A percentile compares a stretch with the other conserved stretches of the same genome.
Evolutionary conservation across 92 coral and sea anemone species (phyloP).

Genomic region (Siderastrea siderea): DNA sequence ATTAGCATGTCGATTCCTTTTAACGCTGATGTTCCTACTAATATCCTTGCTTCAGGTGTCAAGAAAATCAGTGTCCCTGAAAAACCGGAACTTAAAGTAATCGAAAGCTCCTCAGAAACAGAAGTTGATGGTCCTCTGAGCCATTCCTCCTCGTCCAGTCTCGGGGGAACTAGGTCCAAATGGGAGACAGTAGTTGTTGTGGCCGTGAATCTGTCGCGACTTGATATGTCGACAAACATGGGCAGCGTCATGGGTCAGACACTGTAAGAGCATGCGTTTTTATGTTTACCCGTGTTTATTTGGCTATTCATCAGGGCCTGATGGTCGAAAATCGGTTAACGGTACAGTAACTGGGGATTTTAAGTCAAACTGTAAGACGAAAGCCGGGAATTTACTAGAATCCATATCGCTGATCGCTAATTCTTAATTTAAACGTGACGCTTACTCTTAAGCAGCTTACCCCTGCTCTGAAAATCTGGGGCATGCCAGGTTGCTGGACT

Average conservation of each 20-base stretch:
- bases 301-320: neutral
- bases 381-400: too few relatives aligned
- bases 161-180: constrained; percentile 83
- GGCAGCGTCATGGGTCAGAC: constrained; percentile 99
- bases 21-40: neutral
- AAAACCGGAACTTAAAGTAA: constrained; percentile 14
- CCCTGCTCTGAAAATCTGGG: too few relatives aligned
- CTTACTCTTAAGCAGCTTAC: neutral
- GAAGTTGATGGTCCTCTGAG: constrained; percentile 89
- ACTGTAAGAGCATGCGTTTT: constrained; percentile 68
- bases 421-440: neutral
- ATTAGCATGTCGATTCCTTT: too few relatives aligned
- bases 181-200: constrained; percentile 99
- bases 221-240: constrained; percentile 96
- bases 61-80: constrained; percentile 3
- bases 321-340: neutral
- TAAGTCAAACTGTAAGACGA: too few relatives aligned
- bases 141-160: constrained; percentile 90
- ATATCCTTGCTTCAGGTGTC: constrained; percentile 6
- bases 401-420: too few relatives aligned
- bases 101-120: constrained; percentile 79
- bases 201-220: constrained; percentile 92
- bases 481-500: too few relatives aligned
- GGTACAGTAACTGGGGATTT: too few relatives aligned
- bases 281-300: neutral